Percentiles rank a stretch among this genome's conserved stretches.
phyloP scores from a whole-genome alignment of 2,888 invertebrate species.

The Eupithecia vulgata region DNA sequence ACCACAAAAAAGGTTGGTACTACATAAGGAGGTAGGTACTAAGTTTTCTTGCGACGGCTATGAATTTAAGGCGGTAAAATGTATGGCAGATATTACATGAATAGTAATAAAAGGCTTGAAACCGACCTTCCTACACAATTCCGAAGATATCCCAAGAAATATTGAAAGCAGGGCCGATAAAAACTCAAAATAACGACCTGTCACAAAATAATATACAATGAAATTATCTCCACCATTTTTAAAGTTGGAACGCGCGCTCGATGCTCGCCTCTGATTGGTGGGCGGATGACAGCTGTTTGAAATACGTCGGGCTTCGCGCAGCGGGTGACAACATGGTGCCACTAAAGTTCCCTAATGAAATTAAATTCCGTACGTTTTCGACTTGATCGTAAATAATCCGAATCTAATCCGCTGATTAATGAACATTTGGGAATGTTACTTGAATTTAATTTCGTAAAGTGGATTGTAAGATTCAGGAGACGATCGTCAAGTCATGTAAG shows the following conservation, averaged over 20 bases:
- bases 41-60: constrained; percentile 1
- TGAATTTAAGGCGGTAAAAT: constrained; percentile 12
- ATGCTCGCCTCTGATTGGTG: constrained; percentile 69
- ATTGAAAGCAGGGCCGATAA: constrained; percentile 76
- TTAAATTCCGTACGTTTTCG: constrained; percentile 83
- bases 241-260: constrained; percentile 70
- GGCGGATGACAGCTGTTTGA: constrained; percentile 79
- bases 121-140: constrained; percentile 36
- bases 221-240: constrained; percentile 83
- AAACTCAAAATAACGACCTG: constrained; percentile 82
- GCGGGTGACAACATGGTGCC: constrained; percentile 81
- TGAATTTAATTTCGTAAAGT: constrained; percentile 60
- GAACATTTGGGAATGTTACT: constrained; percentile 65
- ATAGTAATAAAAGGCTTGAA: constrained; percentile 26
- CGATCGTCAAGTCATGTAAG: not conserved
- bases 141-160: constrained; percentile 66
- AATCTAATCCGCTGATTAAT: constrained; percentile 83
- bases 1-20: not conserved
- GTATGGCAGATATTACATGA: constrained; percentile 29
- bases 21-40: not conserved
- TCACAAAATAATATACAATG: constrained; percentile 83
- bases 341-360: constrained; percentile 82
- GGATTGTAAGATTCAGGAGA: constrained; percentile 36
- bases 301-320: constrained; percentile 78
- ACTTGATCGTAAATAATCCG: constrained; percentile 80